Percentiles rank a stretch among this genome's conserved stretches.
Evolutionary conservation across 2,113 vertebrate species (phyloP).

Genomic region (Phyllostomus discolor): DNA sequence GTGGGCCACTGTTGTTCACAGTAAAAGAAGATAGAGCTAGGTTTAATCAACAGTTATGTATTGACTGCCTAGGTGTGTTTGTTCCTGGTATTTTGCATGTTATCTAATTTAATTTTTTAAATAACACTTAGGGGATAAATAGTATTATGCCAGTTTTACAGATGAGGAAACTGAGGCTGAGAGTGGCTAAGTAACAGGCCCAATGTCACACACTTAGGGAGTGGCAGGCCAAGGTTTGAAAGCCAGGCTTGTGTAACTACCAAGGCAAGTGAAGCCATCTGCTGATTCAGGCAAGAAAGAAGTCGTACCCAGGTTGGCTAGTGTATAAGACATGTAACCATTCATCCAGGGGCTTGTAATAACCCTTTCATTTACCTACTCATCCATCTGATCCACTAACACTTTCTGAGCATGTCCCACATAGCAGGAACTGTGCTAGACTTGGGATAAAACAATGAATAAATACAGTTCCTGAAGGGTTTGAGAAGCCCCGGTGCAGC

Average conservation of each 20-base stretch:
- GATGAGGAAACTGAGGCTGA: not conserved
- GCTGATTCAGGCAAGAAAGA: not conserved
- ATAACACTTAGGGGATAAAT: not conserved
- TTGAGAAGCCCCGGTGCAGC: not conserved
- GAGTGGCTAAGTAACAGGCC: not conserved
- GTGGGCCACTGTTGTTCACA: not conserved
- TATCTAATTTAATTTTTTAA: constrained; percentile 26
- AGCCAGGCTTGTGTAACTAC: not conserved
- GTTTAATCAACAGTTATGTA: not conserved
- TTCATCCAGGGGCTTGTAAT: not conserved
- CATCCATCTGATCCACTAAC: not conserved
- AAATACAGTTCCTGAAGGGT: not conserved
- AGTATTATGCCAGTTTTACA: not conserved
- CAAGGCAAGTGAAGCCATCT: not conserved
- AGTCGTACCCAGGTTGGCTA: not conserved
- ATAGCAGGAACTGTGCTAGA: not conserved
- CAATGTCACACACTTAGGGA: not conserved
- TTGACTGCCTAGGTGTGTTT: not conserved
- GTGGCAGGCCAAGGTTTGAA: not conserved
- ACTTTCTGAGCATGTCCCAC: not conserved
- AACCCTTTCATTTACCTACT: not conserved
- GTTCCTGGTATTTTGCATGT: not conserved
- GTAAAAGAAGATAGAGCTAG: not conserved
- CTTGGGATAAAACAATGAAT: constrained; percentile 14
- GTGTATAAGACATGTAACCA: not conserved